phyloP scores from a whole-genome alignment of 2,113 vertebrate species.

The Actenoides lindsayi region DNA sequence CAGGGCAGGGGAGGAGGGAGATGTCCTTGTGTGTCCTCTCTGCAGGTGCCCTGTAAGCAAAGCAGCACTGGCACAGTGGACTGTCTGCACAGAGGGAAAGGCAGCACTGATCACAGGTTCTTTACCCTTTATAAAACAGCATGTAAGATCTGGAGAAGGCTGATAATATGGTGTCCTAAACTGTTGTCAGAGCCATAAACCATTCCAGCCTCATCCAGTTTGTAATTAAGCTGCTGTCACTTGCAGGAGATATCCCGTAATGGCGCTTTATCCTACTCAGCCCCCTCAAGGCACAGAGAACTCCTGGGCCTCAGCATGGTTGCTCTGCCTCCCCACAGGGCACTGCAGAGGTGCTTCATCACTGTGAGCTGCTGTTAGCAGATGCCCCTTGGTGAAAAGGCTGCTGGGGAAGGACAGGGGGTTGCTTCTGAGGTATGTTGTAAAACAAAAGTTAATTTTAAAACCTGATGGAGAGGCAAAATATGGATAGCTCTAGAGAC shows the following conservation, averaged over 20 bases:
- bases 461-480: background rate
- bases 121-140: slow-evolving; percentile 1
- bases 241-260: background rate
- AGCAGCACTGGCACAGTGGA: background rate
- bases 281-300: background rate
- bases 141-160: background rate
- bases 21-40: background rate
- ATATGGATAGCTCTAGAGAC: background rate
- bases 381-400: background rate
- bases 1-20: background rate
- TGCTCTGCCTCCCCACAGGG: background rate
- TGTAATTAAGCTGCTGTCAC: slow-evolving; percentile 49
- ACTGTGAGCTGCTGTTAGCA: background rate
- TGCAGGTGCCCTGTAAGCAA: background rate
- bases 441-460: background rate
- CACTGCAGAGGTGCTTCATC: background rate
- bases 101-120: background rate
- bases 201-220: background rate
- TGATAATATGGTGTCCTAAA: background rate
- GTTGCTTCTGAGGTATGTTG: background rate
- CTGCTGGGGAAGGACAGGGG: background rate
- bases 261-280: background rate
- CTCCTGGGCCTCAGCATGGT: background rate
- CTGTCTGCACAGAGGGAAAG: background rate
- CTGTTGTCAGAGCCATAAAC: slow-evolving; percentile 9